A percentile compares a stretch with the other conserved stretches of the same genome.
These are phyloP conservation scores for Cartodere bifasciata DNA, from an alignment of 2,888 invertebrate genomes.

Conservation along the genomic window DNA sequence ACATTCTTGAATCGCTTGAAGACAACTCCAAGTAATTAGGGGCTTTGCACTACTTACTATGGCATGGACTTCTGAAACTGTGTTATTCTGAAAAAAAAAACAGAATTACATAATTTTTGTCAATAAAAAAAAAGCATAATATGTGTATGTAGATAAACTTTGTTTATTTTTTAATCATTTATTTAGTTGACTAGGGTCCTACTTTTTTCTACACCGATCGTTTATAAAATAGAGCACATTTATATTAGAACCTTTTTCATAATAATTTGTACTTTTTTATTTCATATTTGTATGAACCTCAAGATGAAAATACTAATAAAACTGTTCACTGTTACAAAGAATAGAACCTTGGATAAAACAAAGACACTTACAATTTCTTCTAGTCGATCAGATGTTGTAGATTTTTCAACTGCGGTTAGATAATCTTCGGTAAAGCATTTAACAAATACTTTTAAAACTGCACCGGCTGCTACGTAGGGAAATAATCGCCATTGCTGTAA, in stretches of 20 bases:
- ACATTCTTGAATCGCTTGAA: slow-evolving; percentile 67
- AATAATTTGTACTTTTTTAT: too few relatives aligned
- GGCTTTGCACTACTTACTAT: slow-evolving; percentile 56
- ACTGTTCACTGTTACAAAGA: too few relatives aligned
- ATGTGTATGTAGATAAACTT: too few relatives aligned
- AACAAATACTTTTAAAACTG: slow-evolving; percentile 52
- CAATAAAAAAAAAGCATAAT: too few relatives aligned
- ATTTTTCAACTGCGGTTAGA: slow-evolving; percentile 54
- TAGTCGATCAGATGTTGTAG: slow-evolving; percentile 35
- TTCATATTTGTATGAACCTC: too few relatives aligned
- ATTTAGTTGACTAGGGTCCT: too few relatives aligned
- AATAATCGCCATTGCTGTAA: slow-evolving; percentile 71
- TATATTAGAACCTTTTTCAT: too few relatives aligned
- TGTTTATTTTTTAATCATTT: too few relatives aligned
- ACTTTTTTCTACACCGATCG: too few relatives aligned
- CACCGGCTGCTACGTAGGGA: slow-evolving; percentile 60
- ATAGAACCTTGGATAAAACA: neutral
- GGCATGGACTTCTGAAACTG: slow-evolving; percentile 58
- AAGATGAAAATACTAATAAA: slow-evolving; percentile 1
- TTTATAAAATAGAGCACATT: too few relatives aligned
- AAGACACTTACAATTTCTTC: slow-evolving; percentile 28
- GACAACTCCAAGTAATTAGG: slow-evolving; percentile 61
- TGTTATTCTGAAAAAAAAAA: slow-evolving; percentile 40
- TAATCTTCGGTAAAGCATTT: slow-evolving; percentile 52
- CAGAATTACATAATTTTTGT: too few relatives aligned